Conservation (phyloP, 30 jellyfish, hydroid and myxozoan genomes). For the Pelagia noctiluca region DNA sequence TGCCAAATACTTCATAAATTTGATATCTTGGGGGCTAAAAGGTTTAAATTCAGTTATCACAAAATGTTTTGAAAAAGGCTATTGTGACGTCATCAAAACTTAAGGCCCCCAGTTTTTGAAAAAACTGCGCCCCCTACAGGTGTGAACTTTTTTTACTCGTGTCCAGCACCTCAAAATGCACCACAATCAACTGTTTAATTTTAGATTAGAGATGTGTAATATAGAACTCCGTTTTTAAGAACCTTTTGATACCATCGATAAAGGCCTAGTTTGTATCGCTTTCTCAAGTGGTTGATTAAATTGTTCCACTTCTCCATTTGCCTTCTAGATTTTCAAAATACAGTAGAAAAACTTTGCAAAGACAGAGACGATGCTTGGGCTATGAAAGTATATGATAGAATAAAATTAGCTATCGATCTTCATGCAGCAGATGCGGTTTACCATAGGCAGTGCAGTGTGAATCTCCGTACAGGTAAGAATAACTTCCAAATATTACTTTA, state of each 20-base stretch:
- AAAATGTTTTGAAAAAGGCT: background rate
- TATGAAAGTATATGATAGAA: conserved; percentile 27
- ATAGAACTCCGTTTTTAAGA: too few species aligned
- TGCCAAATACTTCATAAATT: background rate
- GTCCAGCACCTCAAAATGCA: background rate
- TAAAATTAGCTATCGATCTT: conserved; percentile 35
- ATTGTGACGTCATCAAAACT: background rate
- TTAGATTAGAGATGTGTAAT: background rate
- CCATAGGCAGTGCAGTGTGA: too few species aligned
- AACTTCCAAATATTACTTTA: too few species aligned
- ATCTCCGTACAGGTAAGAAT: too few species aligned
- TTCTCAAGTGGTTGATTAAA: too few species aligned
- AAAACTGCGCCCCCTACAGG: background rate
- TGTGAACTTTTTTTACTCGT: background rate
- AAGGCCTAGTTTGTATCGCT: too few species aligned
- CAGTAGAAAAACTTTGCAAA: conserved; percentile 29
- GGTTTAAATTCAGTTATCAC: background rate
- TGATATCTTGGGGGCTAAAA: background rate
- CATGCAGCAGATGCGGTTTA: conserved; percentile 63
- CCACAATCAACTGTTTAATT: background rate
- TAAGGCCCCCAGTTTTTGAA: background rate
- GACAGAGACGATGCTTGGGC: conserved; percentile 57
- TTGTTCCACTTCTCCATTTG: too few species aligned
- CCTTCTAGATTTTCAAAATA: conserved; percentile 43
- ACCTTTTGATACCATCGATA: too few species aligned